These are phyloP conservation scores for Cacajao melanocephalus DNA, from an alignment of 2,797 vertebrate species.

Conservation along the genomic window DNA sequence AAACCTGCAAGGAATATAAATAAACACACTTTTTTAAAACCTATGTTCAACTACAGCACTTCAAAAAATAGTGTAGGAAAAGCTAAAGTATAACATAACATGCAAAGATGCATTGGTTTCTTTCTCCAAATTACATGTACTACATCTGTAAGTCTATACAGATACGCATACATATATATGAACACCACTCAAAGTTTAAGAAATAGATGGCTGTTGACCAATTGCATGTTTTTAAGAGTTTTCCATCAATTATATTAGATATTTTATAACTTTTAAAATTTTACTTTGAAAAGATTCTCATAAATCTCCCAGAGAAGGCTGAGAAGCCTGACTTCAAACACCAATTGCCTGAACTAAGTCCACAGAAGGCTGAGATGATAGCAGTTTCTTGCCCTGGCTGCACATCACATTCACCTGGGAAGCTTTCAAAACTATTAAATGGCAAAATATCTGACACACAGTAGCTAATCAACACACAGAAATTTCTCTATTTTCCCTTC, in stretches of 20 bases:
- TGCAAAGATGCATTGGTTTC: neutral
- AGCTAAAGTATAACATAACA: neutral
- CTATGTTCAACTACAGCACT: neutral
- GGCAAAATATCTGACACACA: neutral
- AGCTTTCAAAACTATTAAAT: slow-evolving; percentile 23
- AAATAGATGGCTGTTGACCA: neutral
- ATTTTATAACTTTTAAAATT: neutral
- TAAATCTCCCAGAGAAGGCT: neutral
- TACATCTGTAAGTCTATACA: too few species aligned
- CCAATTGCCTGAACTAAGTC: neutral
- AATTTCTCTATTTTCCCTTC: neutral
- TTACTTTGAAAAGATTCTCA: neutral
- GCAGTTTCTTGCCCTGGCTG: neutral
- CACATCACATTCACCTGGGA: neutral
- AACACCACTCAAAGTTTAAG: neutral
- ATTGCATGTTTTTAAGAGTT: neutral
- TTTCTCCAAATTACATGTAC: neutral
- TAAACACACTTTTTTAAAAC: neutral
- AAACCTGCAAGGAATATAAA: neutral
- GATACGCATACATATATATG: accelerated
- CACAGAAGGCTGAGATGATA: neutral
- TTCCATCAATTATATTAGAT: neutral
- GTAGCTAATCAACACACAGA: neutral
- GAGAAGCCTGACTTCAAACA: neutral
- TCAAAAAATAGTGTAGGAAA: neutral